These are phyloP conservation scores for Platichthys flesus DNA, from an alignment of 2,113 vertebrate species.

Conservation along the genomic window DNA sequence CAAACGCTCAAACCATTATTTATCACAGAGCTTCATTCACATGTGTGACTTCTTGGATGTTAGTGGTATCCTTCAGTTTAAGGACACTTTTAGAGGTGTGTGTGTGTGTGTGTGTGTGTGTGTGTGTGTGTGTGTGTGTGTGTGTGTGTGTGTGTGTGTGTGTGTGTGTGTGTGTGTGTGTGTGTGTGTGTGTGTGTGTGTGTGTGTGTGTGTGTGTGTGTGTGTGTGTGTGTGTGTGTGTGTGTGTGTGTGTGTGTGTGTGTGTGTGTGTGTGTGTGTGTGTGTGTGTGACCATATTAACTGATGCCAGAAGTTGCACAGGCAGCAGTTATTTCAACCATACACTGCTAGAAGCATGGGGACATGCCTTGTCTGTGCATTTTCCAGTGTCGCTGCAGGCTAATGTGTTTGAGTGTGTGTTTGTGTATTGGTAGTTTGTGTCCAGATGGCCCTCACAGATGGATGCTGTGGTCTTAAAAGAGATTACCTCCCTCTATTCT, in stretches of 20 bases:
- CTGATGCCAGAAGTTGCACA: slow-evolving; percentile 42
- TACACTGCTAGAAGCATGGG: slow-evolving; percentile 38
- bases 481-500: slow-evolving; percentile 85
- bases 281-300: neutral
- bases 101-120: slow-evolving; percentile 1
- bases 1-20: slow-evolving; percentile 1
- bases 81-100: neutral
- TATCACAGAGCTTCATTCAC: slow-evolving; percentile 19
- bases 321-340: slow-evolving; percentile 35
- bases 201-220: neutral
- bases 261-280: neutral
- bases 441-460: slow-evolving; percentile 88
- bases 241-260: slow-evolving; percentile 1
- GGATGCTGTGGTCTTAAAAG: slow-evolving; percentile 85
- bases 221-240: neutral
- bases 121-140: neutral
- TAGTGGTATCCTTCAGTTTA: neutral
- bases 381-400: slow-evolving; percentile 30
- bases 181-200: neutral
- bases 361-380: slow-evolving; percentile 34
- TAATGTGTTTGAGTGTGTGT: slow-evolving; percentile 2
- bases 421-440: slow-evolving; percentile 20
- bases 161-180: neutral
- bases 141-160: neutral
- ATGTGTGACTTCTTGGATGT: neutral